Base-by-base conservation (phyloP, 1,140 invertebrate species). In the Halyomorpha halys region DNA sequence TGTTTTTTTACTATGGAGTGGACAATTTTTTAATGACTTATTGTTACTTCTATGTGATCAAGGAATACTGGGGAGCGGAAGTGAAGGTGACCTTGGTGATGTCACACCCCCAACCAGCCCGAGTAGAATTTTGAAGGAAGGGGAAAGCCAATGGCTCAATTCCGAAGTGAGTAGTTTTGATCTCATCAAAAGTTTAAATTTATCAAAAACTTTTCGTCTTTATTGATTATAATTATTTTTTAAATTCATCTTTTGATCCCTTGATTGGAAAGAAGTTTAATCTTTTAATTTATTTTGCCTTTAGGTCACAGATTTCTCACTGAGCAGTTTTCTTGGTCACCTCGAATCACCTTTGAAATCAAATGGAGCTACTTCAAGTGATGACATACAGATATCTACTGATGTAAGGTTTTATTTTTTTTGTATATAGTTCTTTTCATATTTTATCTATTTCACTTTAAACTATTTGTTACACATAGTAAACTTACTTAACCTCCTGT, bases 281-380 rank as follows among this genome's bases (percentile, higher is more conserved):
- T n/a, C 45, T 47, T 47, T n/a, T n/a, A 3, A 47, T 47, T 18
- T 39, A 14, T 21, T 44, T 63, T n/a, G 16, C 18, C 64, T 68
- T 44, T 61, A 73, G 72, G 83, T 87, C 21, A 84, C 83, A 63
- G 88, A 91, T 74, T 90, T 89, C 77, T 90, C 87, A 19, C 77
- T 91, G 44, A 89, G 85, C 71, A 88, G 84, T 74, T 83, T 91
- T 72, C 76, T 91, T 54, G 86, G 86, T 0, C 87, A 89, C 69
- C 75, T 90, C 49, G 89, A 90, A 69, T 83, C 81, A 23, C 82
- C 82, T 62, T 51, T 65, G 73, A 70, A 76, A 71, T 69, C 75
- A 74, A 67, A 68, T 70, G 21, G 71, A 71, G 60, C 69, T 65
- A 21, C 18, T 56, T 16, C 53, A 23, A 56, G 72, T 3, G 77